Base-by-base conservation (phyloP, 1,140 invertebrate species). In the Ceratina calcarata region DNA sequence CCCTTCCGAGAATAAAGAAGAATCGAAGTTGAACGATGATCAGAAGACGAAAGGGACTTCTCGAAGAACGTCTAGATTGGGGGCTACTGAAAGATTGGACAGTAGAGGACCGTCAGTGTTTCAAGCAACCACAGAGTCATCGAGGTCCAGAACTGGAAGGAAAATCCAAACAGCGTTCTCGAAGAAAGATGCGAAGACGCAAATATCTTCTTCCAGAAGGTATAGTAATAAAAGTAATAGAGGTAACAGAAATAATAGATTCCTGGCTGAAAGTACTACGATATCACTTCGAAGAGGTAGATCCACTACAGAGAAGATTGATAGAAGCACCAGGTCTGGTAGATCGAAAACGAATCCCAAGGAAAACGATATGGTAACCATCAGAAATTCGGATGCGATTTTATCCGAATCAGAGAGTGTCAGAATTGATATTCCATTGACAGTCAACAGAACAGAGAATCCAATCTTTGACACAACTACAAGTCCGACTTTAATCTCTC, bases 61-160 rank as follows among this genome's bases (percentile, higher is more conserved):
- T 2, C 69, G 61, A 49, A 78, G 67, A 65, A 18, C 24, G 6
- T 75, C 32, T 16, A 45, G 62, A n/a, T 12, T 27, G 15, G 2
- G n/a, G 15, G 58, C 49, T 4, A 72, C 55, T 1, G 62, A 64
- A 1, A 74, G 53, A 20, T 3, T 85, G 45, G 83, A 81, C n/a
- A 77, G 60, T 22, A 84, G 66, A 10, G 83, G 84, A 0, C 78
- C 87, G 0, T 81, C 87, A 0, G 75, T 85, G 12, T 86, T 86
- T 67, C 76, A 85, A 0, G 78, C 72, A 0, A 72, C 73, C 15
- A 80, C 86, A 0, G 85, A 89, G 18, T 32, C 65, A 0, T 74
- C 82, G 0, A 87, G 88, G 49, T 88, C 85, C 0, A 87, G 89
- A 85, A 89, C 87, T 0, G 90, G 90, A 12, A 83, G 91, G 45